Conservation (phyloP, 2,797 vertebrate genomes). For the Gobio occitaniae region DNA sequence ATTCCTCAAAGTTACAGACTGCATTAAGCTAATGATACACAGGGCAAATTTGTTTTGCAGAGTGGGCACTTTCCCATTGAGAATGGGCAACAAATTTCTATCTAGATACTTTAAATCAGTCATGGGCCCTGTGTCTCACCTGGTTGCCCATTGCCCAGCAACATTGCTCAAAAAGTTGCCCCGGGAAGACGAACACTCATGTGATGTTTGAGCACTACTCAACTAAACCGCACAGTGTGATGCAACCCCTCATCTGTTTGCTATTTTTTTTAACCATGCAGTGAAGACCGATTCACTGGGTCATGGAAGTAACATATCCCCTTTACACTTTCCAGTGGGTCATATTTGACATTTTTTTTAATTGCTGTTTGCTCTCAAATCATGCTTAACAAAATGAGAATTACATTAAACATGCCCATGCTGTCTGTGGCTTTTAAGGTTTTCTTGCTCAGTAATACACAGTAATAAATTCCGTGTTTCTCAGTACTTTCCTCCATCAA, state of each 20-base stretch:
- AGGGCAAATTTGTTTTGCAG: too few relatives aligned
- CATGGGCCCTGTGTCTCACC: too few relatives aligned
- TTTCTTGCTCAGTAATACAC: slow-evolving; percentile 3
- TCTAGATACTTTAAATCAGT: too few relatives aligned
- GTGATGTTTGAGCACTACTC: background rate
- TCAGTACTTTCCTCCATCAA: background rate
- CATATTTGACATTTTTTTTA: background rate
- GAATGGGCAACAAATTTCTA: too few relatives aligned
- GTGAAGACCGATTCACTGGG: background rate
- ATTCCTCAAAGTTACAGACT: background rate
- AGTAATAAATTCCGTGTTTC: slow-evolving; percentile 4
- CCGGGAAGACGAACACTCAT: background rate
- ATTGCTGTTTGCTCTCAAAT: background rate
- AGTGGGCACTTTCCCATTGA: too few relatives aligned
- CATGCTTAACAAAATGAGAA: background rate
- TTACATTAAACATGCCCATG: background rate
- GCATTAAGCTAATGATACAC: too few relatives aligned
- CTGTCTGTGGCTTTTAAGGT: background rate
- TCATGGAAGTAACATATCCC: background rate
- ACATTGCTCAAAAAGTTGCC: too few relatives aligned
- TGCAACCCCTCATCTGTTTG: background rate
- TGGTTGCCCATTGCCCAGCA: too few relatives aligned
- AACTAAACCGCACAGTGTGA: background rate
- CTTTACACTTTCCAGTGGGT: background rate
- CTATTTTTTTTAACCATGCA: background rate